Evolutionary conservation across 2,113 vertebrate species (phyloP).

Genomic region (Hypanus sabinus): DNA sequence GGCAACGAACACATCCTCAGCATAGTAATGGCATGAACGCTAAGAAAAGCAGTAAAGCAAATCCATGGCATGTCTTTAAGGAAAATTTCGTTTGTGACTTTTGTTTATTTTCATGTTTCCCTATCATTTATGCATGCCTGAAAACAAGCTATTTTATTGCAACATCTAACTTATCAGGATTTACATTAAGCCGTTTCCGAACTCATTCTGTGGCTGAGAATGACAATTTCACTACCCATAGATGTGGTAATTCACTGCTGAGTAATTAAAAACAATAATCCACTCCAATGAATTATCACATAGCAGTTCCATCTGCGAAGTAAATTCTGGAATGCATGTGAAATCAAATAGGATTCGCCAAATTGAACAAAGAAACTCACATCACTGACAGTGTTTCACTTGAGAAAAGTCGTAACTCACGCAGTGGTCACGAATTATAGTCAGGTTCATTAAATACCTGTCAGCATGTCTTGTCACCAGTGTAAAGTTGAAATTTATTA

Average conservation of each 20-base stretch:
- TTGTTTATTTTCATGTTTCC: background rate
- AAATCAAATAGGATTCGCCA: slow-evolving; percentile 25
- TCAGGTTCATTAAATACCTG: slow-evolving; percentile 4
- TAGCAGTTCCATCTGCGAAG: slow-evolving; percentile 29
- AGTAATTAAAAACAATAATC: slow-evolving; percentile 34
- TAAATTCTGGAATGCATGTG: background rate
- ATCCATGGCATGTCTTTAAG: background rate
- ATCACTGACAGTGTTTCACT: background rate
- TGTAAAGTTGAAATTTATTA: background rate
- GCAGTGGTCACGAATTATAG: background rate
- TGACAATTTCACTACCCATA: slow-evolving; percentile 30
- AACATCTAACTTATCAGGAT: background rate
- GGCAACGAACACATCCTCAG: background rate
- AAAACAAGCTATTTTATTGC: background rate
- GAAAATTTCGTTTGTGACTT: background rate
- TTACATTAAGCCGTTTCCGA: background rate
- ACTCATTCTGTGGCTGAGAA: background rate
- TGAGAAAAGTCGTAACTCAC: background rate
- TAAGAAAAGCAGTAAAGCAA: background rate
- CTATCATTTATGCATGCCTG: background rate
- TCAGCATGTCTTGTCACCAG: background rate
- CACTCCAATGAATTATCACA: slow-evolving; percentile 35
- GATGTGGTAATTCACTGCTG: slow-evolving; percentile 34
- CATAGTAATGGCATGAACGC: background rate
- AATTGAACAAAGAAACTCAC: background rate